Percentiles rank a stretch among this genome's conserved stretches.
Conservation (phyloP, 2,113 vertebrate species). For the Cynoglossus semilaevis region DNA sequence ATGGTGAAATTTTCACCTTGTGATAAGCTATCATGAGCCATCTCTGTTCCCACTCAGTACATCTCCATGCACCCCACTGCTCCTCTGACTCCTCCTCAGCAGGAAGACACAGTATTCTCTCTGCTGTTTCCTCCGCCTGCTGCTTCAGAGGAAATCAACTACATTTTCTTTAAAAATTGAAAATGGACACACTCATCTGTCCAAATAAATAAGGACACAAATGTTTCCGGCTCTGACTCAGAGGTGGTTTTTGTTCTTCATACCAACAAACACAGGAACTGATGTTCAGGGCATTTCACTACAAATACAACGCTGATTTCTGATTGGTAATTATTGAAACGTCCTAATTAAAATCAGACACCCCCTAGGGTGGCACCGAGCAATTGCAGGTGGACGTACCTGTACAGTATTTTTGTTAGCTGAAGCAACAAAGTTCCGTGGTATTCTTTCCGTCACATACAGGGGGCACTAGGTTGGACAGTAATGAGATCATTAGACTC, state of each 20-base stretch:
- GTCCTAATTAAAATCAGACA: too few species aligned
- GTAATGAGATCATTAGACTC: too few species aligned
- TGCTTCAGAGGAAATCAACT: constrained; percentile 34
- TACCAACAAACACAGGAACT: background rate
- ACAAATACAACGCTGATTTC: too few species aligned
- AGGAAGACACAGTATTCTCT: constrained; percentile 28
- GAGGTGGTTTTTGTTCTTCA: constrained; percentile 17
- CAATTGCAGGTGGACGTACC: too few species aligned
- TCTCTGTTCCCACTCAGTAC: constrained; percentile 55
- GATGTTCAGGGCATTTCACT: too few species aligned
- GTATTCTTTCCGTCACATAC: too few species aligned
- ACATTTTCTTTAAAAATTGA: constrained; percentile 34
- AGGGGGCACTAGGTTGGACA: too few species aligned
- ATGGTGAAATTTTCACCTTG: constrained; percentile 53
- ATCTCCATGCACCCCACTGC: constrained; percentile 26
- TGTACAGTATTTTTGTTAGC: too few species aligned
- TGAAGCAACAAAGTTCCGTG: too few species aligned
- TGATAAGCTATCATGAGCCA: constrained; percentile 66
- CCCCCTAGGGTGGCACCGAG: too few species aligned
- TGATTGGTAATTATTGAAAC: too few species aligned
- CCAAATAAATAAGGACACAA: constrained; percentile 23
- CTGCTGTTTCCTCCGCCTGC: constrained; percentile 28
- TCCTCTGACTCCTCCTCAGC: constrained; percentile 22
- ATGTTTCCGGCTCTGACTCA: constrained; percentile 9
- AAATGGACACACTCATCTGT: constrained; percentile 37